These are phyloP conservation scores for Mechanitis mazaeus DNA, from an alignment of 2,888 invertebrate species.

Conservation along the genomic window DNA sequence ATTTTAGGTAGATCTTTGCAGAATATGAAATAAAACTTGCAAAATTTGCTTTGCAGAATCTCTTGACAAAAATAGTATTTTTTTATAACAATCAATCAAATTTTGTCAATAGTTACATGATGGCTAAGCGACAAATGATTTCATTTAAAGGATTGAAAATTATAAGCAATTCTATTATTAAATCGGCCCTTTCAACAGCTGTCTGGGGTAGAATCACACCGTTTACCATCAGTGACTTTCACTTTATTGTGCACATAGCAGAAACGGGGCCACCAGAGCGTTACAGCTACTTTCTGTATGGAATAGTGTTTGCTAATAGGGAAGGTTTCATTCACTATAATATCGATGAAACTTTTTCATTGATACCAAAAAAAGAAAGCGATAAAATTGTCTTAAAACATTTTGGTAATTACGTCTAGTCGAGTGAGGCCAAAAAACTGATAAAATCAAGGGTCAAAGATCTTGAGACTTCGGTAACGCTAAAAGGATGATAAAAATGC, in stretches of 20 bases:
- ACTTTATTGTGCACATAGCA: slow-evolving; percentile 38
- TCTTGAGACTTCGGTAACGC: slow-evolving; percentile 5
- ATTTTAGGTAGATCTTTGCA: too few relatives aligned
- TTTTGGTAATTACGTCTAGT: slow-evolving; percentile 20
- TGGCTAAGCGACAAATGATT: too few relatives aligned
- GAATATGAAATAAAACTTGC: too few relatives aligned
- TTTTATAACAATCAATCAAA: too few relatives aligned
- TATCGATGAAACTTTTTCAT: slow-evolving; percentile 11
- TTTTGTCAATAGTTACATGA: too few relatives aligned
- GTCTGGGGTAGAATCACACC: slow-evolving; percentile 31
- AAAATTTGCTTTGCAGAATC: too few relatives aligned
- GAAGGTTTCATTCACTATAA: slow-evolving; percentile 9
- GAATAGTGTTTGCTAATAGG: slow-evolving; percentile 26
- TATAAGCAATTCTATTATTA: slow-evolving; percentile 14
- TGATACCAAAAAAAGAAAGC: not conserved
- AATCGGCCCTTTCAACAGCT: slow-evolving; percentile 16
- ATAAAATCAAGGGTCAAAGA: slow-evolving; percentile 20
- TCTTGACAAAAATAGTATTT: too few relatives aligned
- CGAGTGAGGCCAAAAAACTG: slow-evolving; percentile 17
- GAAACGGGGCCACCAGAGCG: slow-evolving; percentile 42
- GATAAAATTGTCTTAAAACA: slow-evolving; percentile 16
- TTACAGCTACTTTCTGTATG: slow-evolving; percentile 27
- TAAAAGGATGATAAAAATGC: not conserved
- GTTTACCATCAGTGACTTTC: slow-evolving; percentile 42
- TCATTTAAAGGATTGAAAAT: too few relatives aligned